A percentile compares a stretch with the other conserved stretches of the same genome.
These are phyloP conservation scores for Flexamia atlantica DNA, from an alignment of 2,888 invertebrate species.

Conservation along the genomic window DNA sequence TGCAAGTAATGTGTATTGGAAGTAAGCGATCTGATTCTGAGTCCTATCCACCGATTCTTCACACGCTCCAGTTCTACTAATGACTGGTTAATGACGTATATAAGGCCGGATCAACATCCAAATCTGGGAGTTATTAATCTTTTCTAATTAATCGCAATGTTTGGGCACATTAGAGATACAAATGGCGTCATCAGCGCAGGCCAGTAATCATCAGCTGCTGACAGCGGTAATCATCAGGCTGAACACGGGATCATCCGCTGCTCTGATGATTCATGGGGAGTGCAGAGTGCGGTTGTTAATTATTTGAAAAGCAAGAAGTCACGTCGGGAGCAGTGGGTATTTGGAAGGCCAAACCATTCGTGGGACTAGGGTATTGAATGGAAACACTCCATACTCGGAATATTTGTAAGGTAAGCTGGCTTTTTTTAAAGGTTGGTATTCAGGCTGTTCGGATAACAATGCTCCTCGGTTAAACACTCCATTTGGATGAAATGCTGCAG, in stretches of 20 bases:
- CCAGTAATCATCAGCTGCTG: slow-evolving; percentile 37
- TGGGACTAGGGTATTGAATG: too few species aligned
- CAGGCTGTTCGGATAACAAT: too few species aligned
- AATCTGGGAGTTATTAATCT: slow-evolving; percentile 19
- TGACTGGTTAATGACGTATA: slow-evolving; percentile 6
- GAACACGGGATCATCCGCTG: slow-evolving; percentile 25
- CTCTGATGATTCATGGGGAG: not conserved
- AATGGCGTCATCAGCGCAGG: slow-evolving; percentile 25
- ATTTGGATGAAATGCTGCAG: too few species aligned
- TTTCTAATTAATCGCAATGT: slow-evolving; percentile 43
- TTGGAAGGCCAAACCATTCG: not conserved
- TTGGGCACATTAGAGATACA: slow-evolving; percentile 43
- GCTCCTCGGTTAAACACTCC: too few species aligned
- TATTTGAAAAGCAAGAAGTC: not conserved
- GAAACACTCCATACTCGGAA: too few species aligned
- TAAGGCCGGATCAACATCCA: slow-evolving; percentile 17
- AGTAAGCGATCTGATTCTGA: too few species aligned
- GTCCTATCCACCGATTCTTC: not conserved
- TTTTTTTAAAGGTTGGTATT: too few species aligned
- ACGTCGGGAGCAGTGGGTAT: not conserved
- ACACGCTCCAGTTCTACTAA: slow-evolving; percentile 27
- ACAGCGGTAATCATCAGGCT: slow-evolving; percentile 45
- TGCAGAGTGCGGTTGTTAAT: not conserved
- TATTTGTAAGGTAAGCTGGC: too few species aligned
- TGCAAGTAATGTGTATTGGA: too few species aligned